phyloP scores from a whole-genome alignment of 2,888 invertebrate genomes.

The Dasypolia templi region DNA sequence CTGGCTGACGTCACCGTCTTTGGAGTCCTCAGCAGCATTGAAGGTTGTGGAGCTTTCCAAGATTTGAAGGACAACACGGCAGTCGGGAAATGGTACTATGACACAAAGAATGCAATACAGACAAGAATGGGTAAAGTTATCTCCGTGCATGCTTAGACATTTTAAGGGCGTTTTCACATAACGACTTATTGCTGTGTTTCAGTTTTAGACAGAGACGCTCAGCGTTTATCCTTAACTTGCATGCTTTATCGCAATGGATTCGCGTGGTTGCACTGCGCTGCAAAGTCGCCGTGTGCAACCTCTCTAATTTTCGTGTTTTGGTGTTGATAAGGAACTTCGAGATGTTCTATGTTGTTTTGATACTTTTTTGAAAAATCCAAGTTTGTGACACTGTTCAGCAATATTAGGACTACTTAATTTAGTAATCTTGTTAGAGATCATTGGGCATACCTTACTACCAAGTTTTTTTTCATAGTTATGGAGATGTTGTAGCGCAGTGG shows the following conservation, averaged over 20 bases:
- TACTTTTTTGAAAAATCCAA: not conserved
- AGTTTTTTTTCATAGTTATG: slow-evolving; percentile 16
- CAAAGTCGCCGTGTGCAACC: slow-evolving; percentile 6
- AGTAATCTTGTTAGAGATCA: slow-evolving; percentile 31
- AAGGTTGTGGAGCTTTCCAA: slow-evolving; percentile 97
- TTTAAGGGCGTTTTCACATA: slow-evolving; percentile 7
- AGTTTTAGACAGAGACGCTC: not conserved
- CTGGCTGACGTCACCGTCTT: slow-evolving; percentile 98
- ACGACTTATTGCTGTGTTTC: not conserved
- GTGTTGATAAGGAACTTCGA: slow-evolving; percentile 46
- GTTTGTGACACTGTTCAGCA: slow-evolving; percentile 15
- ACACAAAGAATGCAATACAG: slow-evolving; percentile 92
- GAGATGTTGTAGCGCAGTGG: not conserved
- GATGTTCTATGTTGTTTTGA: slow-evolving; percentile 17
- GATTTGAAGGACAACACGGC: slow-evolving; percentile 94
- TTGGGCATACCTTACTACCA: slow-evolving; percentile 13
- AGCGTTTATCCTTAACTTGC: not conserved
- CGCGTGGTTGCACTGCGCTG: not conserved
- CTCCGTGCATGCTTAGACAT: slow-evolving; percentile 63
- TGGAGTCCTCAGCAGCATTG: slow-evolving; percentile 97
- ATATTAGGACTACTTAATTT: slow-evolving; percentile 27
- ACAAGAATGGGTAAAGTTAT: slow-evolving; percentile 90
- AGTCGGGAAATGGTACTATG: slow-evolving; percentile 94
- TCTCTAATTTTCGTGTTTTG: slow-evolving; percentile 39
- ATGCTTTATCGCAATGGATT: not conserved